phyloP scores from a whole-genome alignment of 2,113 vertebrate species.

The Ammospiza nelsoni region DNA sequence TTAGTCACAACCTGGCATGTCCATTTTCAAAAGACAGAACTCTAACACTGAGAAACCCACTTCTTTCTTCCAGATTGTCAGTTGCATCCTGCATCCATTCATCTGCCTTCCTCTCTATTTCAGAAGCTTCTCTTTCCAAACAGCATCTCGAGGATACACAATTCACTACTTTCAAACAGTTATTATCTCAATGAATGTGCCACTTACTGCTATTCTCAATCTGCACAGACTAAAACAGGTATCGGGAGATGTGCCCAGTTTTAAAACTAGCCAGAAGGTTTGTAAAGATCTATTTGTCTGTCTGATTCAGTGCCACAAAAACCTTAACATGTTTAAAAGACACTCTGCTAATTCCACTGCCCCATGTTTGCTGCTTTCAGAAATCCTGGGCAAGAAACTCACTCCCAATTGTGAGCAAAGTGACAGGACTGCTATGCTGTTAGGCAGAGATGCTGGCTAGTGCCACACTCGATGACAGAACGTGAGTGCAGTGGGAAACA shows the following conservation, averaged over 20 bases:
- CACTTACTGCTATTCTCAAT: neutral
- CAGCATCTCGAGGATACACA: neutral
- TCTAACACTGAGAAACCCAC: neutral
- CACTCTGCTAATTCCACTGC: neutral
- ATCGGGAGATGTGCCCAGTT: neutral
- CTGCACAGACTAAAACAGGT: neutral
- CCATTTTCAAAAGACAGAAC: neutral
- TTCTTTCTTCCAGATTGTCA: neutral
- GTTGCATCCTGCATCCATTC: neutral
- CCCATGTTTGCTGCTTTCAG: neutral
- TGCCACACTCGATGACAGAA: neutral
- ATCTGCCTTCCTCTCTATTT: neutral
- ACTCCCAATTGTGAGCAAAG: neutral
- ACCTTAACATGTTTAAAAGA: neutral
- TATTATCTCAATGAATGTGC: neutral
- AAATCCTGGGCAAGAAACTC: neutral
- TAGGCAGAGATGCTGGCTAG: neutral
- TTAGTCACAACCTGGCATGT: neutral
- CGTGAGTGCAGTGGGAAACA: neutral
- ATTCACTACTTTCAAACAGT: neutral
- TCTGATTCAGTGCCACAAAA: neutral
- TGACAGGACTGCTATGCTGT: neutral
- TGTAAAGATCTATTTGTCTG: neutral
- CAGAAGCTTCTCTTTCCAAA: neutral
- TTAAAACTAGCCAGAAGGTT: neutral